Conservation (phyloP, 2,888 invertebrate species). For the Abscondita cerata region DNA sequence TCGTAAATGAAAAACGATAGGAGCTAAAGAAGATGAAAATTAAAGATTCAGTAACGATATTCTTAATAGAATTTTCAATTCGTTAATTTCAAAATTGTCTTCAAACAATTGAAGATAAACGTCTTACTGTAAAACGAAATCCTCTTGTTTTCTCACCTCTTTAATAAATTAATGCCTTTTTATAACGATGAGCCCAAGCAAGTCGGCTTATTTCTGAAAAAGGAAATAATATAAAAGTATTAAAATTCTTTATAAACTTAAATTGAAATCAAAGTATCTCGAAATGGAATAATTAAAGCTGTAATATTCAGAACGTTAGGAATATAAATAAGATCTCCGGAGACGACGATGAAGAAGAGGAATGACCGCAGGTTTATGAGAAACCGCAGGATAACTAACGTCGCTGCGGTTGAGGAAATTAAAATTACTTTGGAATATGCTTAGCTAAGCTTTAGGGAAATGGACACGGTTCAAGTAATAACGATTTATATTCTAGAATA, state of each 20-base stretch:
- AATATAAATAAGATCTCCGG: conserved; percentile 44
- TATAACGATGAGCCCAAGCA: background rate
- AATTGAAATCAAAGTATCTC: conserved; percentile 53
- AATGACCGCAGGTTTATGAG: conserved; percentile 47
- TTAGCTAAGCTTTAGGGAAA: conserved; percentile 36
- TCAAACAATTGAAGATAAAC: no score
- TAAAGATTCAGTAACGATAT: background rate
- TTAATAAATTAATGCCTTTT: conserved; percentile 20
- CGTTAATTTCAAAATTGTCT: background rate
- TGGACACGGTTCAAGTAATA: conserved; percentile 29
- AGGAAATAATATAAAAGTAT: conserved; percentile 37
- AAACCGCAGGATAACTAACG: conserved; percentile 44
- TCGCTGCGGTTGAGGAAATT: conserved; percentile 43
- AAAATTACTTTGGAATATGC: conserved; percentile 47
- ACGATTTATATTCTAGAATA: conserved; percentile 19
- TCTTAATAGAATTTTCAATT: conserved; percentile 5
- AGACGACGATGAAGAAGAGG: conserved; percentile 36
- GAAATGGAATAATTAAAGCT: conserved; percentile 52
- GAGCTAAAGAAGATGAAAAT: background rate
- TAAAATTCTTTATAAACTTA: conserved; percentile 48
- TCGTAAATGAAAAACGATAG: no score
- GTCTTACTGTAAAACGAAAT: conserved; percentile 6
- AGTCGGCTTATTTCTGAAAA: conserved; percentile 6
- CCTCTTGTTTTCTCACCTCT: conserved; percentile 16
- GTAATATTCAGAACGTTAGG: conserved; percentile 40